A percentile compares a stretch with the other conserved stretches of the same genome.
Conservation (phyloP, 30 jellyfish, hydroid and myxozoan species). For the Cassiopea andromeda region DNA sequence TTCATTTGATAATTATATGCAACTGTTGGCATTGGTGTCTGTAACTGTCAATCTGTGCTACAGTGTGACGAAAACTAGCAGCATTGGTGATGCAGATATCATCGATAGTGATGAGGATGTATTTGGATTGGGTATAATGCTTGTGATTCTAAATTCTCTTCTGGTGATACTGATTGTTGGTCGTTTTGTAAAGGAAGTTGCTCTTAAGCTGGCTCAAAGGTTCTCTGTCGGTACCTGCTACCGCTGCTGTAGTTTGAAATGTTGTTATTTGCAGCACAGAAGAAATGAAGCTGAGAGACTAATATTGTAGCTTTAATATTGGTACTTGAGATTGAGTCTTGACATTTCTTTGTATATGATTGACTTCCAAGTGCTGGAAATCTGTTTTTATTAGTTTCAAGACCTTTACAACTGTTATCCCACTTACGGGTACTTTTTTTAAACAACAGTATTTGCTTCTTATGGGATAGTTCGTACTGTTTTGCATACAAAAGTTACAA, state of each 20-base stretch:
- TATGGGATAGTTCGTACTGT: no score
- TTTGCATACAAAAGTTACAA: no score
- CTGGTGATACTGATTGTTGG: conserved; percentile 1
- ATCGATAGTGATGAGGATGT: conserved; percentile 1
- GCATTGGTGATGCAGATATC: conserved; percentile 36
- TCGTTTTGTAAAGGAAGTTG: conserved; percentile 23
- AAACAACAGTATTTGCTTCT: no score
- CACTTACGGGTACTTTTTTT: no score
- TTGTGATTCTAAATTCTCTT: conserved; percentile 13
- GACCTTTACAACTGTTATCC: no score
- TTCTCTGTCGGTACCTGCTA: background rate
- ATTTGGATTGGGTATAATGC: conserved; percentile 21
- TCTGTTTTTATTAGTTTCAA: no score
- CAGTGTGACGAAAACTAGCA: conserved; percentile 26
- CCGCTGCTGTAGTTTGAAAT: background rate
- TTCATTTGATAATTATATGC: conserved; percentile 39
- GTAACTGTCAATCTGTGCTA: conserved; percentile 34
- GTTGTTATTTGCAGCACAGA: background rate
- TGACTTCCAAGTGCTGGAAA: no score
- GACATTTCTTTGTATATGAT: no score
- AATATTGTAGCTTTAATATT: no score
- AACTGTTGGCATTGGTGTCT: conserved; percentile 28
- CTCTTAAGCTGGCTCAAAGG: background rate
- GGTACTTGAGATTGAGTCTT: no score
- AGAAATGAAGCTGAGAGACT: no score